Evolutionary conservation across 2,888 invertebrate species (phyloP), one percentile per base, ranked within the genome.

Genomic region (Papilio gigon): DNA sequence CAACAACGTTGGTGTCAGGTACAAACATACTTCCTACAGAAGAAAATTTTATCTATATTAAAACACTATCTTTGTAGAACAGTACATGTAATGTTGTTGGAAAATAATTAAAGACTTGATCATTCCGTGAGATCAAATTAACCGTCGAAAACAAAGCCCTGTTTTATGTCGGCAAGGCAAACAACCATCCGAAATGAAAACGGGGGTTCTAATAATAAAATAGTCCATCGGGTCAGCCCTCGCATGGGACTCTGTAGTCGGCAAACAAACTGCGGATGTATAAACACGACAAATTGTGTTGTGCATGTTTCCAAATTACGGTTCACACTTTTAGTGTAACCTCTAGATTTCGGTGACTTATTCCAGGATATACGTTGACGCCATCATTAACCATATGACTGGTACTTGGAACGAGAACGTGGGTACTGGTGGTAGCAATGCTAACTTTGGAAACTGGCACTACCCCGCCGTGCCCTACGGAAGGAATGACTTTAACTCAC

Each of bases 321-420:
- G n/a, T n/a, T n/a, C n/a, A n/a, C n/a, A n/a, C n/a, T n/a, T n/a
- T n/a, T n/a, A n/a, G n/a, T n/a, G n/a, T n/a, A n/a, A 40, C 40
- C n/a, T 40, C 14, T 35, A 11, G 11, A 35, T 35, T 37, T 47
- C 33, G 20, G 56, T 47, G 50, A 47, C 62, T 30, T 76, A 77
- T 44, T 70, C 20, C 82, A 95, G 97, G 78, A 96, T 98, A 76
- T 97, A 97, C 84, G 96, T 95, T 0, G 98, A 98, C 80, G 93
- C 95, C 0, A 93, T 98, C 14, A 92, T 97, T 70, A 98, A 98
- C 85, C 98, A 98, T 84, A 98, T 98, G 98, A 94, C 95, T 0
- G 92, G 91, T 1, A 86, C 88, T 0, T 90, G 89, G 89, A 82
- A 79, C 14, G 89, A 90, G 44, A 92, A 91, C 47, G 76, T 80